A percentile compares a stretch with the other conserved stretches of the same genome.
Evolutionary conservation across 2,797 vertebrate species (phyloP).

Genomic region (Onychomys arenicola): DNA sequence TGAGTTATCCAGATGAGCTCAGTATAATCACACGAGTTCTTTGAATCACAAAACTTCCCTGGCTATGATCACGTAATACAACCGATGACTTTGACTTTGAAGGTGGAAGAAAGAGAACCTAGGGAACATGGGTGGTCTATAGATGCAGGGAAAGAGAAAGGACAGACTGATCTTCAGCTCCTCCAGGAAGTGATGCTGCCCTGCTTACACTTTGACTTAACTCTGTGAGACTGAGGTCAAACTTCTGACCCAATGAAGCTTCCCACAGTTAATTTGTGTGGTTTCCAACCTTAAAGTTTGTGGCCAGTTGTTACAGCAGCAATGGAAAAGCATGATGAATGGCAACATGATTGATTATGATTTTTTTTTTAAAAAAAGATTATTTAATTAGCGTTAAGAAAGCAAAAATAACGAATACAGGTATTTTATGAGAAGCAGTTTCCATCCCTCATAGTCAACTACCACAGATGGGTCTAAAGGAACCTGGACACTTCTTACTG

Average conservation of each 20-base stretch:
- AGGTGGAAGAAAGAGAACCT: background rate
- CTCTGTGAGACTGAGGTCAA: background rate
- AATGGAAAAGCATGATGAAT: background rate
- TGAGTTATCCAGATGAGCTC: background rate
- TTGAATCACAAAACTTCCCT: background rate
- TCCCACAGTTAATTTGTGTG: background rate
- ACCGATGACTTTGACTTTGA: background rate
- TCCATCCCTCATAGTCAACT: background rate
- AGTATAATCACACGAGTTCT: background rate
- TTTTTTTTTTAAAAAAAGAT: background rate
- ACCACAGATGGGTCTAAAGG: background rate
- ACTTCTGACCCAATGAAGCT: background rate
- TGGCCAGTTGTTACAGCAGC: background rate
- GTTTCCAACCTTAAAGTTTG: background rate
- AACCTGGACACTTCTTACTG: background rate
- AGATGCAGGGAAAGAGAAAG: background rate
- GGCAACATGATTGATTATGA: background rate
- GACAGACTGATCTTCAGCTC: background rate
- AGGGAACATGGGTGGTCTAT: background rate
- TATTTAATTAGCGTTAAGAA: background rate
- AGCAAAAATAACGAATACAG: background rate
- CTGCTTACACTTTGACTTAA: background rate
- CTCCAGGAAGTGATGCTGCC: background rate
- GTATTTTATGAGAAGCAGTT: background rate
- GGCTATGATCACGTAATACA: background rate